Base-by-base conservation (phyloP, 2,113 vertebrate species). In the Ramphastos sulfuratus region DNA sequence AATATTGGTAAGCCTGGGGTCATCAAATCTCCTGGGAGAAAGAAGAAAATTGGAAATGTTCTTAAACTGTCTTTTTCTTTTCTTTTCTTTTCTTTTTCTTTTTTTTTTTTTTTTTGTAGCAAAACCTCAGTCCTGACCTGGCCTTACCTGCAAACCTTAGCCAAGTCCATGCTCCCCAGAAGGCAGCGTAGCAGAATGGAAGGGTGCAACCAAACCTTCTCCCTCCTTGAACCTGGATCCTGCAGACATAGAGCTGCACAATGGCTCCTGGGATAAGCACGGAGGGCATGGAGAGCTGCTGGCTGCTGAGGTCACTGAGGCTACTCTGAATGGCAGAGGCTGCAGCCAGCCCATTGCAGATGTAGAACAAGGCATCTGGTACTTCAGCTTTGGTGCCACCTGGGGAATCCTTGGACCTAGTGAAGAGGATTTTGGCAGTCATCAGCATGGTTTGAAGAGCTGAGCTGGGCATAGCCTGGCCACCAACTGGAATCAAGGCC, bases 91-190 rank as follows among this genome's bases (percentile, higher is more conserved):
- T 39, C 10, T 39, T 39, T 39, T 11, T 39, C 10, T 24, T 23
- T 50, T 50, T 35, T 24, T 23, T 50, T 50, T 35, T 42, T 67
- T 30, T 2, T 9, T 5, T 64, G 42, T 10, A 28, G 35, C 27
- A 4, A 37, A 8, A 5, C 5, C 19, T 7, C 11, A 48, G 8
- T 8, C 39, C 59, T 6, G 4, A 18, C 48, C 1, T 3, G 8
- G 28, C 33, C 23, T 92, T 94, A 99, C 98, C 98, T 98, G 98
- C 97, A 95, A 98, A 98, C 19, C 98, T 97, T 83, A 98, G 98
- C 98, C 99, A 99, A 52, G 97, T 97, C 98, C 98, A 99, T 1
- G 96, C 98, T 39, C 97, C 98, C 99, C 99, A 99, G 39, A 98
- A 94, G 46, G 94, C 98, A 15, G 97, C 96, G 18, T 98, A 99